Percentiles rank a stretch among this genome's conserved stretches.
Conservation (phyloP, 2,888 invertebrate species). For the Hemaris fuciformis region DNA sequence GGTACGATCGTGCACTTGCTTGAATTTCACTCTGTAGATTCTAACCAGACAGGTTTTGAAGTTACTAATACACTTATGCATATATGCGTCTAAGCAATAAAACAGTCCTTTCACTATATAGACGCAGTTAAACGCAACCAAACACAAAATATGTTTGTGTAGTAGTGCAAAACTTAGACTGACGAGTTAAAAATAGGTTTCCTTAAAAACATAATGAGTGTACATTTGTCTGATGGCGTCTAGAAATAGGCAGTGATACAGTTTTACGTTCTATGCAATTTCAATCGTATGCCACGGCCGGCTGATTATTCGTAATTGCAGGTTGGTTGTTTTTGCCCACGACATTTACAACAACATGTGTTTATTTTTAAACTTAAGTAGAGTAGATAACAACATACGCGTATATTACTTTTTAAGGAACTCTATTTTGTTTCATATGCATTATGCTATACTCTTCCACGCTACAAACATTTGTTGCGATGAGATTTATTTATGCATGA, state of each 20-base stretch:
- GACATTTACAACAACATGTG: not conserved
- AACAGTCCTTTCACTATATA: not conserved
- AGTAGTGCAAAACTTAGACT: not conserved
- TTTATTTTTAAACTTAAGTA: not conserved
- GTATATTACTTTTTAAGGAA: too few relatives aligned
- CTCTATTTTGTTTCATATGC: too few relatives aligned
- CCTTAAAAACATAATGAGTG: not conserved
- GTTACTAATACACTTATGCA: not conserved
- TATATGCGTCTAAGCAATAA: not conserved
- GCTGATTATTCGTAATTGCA: constrained; percentile 8
- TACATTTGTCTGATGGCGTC: not conserved
- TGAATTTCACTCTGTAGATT: not conserved
- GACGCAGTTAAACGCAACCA: not conserved
- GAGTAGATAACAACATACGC: not conserved
- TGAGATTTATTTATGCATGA: too few relatives aligned
- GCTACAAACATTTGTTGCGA: too few relatives aligned
- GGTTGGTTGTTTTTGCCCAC: not conserved
- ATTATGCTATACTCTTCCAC: too few relatives aligned
- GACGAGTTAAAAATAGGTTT: not conserved
- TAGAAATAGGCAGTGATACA: constrained; percentile 1
- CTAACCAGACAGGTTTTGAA: not conserved
- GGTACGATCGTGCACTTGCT: not conserved
- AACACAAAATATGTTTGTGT: not conserved
- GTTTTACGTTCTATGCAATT: constrained; percentile 4
- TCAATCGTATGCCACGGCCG: constrained; percentile 6